phyloP scores from a whole-genome alignment of 1,140 invertebrate genomes.

The Dermatophagoides farinae region DNA sequence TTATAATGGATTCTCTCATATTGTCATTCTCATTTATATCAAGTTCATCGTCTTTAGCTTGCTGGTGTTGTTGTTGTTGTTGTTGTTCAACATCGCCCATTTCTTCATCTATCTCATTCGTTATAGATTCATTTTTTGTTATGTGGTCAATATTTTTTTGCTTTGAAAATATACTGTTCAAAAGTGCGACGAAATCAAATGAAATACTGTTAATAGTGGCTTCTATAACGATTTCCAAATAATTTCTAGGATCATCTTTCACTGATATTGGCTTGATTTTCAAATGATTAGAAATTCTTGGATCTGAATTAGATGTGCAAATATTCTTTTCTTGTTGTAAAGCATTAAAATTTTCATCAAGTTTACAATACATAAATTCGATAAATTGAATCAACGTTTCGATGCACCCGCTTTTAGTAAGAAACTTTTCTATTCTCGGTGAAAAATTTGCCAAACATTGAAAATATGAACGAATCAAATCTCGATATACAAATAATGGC shows the following conservation, averaged over 20 bases:
- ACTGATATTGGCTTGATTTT: background rate
- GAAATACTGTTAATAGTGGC: background rate
- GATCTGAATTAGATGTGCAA: background rate
- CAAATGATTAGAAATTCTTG: background rate
- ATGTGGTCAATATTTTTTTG: background rate
- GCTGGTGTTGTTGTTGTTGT: background rate
- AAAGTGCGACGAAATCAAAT: background rate
- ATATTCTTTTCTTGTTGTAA: background rate
- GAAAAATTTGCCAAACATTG: background rate
- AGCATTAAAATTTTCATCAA: background rate
- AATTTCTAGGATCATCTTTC: too few species aligned
- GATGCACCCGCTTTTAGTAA: background rate
- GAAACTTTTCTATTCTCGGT: constrained; percentile 3
- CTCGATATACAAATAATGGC: background rate
- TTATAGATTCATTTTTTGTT: background rate
- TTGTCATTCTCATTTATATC: background rate
- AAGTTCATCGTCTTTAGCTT: background rate
- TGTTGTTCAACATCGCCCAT: background rate
- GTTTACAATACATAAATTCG: background rate
- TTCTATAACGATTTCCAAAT: background rate
- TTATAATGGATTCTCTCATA: background rate
- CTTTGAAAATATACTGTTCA: background rate
- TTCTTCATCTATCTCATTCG: background rate
- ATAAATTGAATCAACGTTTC: background rate
- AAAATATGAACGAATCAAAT: background rate